phyloP scores from a whole-genome alignment of 2,888 invertebrate genomes.

The Selenia dentaria region DNA sequence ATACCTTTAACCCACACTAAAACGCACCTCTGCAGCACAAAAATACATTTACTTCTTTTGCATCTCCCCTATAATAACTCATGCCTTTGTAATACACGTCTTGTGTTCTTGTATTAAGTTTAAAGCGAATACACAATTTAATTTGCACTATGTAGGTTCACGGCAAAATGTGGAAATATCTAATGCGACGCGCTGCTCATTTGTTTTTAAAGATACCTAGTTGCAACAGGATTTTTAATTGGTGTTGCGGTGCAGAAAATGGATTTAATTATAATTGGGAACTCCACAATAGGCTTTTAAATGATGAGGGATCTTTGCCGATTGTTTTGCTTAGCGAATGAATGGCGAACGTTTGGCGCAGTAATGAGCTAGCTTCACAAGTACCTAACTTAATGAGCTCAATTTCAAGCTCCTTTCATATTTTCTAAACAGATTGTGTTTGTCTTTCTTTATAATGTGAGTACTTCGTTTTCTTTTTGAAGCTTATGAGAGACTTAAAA shows the following conservation, averaged over 20 bases:
- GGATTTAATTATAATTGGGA: conserved; percentile 65
- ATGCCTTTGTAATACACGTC: conserved; percentile 25
- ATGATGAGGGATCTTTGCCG: conserved; percentile 62
- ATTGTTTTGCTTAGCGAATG: conserved; percentile 66
- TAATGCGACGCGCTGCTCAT: conserved; percentile 5
- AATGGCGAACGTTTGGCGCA: conserved; percentile 62
- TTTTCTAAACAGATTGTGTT: conserved; percentile 38
- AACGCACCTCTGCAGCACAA: conserved; percentile 45
- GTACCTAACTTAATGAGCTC: conserved; percentile 56
- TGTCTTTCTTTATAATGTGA: conserved; percentile 34
- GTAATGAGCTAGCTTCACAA: conserved; percentile 64
- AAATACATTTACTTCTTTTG: conserved; percentile 45
- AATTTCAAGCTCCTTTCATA: conserved; percentile 39
- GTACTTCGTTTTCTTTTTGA: conserved; percentile 11
- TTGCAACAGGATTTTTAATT: conserved; percentile 48
- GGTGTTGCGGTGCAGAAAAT: conserved; percentile 48
- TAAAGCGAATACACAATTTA: conserved; percentile 7
- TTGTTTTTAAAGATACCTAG: conserved; percentile 6
- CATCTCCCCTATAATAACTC: conserved; percentile 19
- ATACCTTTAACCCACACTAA: conserved; percentile 70
- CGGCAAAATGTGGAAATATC: conserved; percentile 4
- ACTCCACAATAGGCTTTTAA: conserved; percentile 65
- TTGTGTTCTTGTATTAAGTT: conserved; percentile 10
- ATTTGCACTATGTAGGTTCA: conserved; percentile 4
- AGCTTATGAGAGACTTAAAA: conserved; percentile 8